Conservation (phyloP, 1,140 invertebrate species). For the Drosophila persimilis region DNA sequence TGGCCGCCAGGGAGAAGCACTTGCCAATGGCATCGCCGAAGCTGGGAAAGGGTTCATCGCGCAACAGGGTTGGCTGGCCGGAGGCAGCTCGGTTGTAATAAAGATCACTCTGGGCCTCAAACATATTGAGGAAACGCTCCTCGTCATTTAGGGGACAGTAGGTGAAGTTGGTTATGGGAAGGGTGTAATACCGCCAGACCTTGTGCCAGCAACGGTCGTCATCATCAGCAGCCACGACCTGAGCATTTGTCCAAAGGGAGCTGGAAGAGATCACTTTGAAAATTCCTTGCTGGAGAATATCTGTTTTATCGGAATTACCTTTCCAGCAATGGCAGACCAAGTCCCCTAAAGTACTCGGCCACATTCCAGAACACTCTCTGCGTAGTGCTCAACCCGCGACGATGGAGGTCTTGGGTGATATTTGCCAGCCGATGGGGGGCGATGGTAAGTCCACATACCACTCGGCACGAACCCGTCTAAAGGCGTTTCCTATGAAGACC, state of each 20-base stretch:
- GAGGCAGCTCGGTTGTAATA: slow-evolving; percentile 57
- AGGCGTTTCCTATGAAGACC: slow-evolving; percentile 71
- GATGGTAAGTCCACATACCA: slow-evolving; percentile 68
- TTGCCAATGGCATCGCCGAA: slow-evolving; percentile 73
- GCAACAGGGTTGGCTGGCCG: slow-evolving; percentile 56
- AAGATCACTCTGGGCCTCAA: slow-evolving; percentile 61
- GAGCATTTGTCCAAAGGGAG: slow-evolving; percentile 55
- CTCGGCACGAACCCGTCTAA: slow-evolving; percentile 32
- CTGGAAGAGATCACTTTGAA: neutral
- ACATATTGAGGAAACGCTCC: slow-evolving; percentile 74
- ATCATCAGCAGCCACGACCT: slow-evolving; percentile 36
- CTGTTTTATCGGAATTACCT: slow-evolving; percentile 27
- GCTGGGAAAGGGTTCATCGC: slow-evolving; percentile 71
- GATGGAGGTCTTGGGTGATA: slow-evolving; percentile 60
- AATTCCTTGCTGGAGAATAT: neutral
- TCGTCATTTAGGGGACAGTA: slow-evolving; percentile 67
- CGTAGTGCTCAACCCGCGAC: slow-evolving; percentile 54
- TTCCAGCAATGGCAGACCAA: slow-evolving; percentile 64
- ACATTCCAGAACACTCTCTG: slow-evolving; percentile 73
- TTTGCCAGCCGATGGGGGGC: slow-evolving; percentile 49
- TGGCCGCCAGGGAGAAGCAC: slow-evolving; percentile 62
- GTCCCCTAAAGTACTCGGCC: slow-evolving; percentile 60
- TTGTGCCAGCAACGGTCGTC: slow-evolving; percentile 71
- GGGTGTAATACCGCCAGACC: slow-evolving; percentile 62
- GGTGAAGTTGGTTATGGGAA: slow-evolving; percentile 61